Conservation (phyloP, 2,113 vertebrate species). For the Cyanoderma ruficeps region DNA sequence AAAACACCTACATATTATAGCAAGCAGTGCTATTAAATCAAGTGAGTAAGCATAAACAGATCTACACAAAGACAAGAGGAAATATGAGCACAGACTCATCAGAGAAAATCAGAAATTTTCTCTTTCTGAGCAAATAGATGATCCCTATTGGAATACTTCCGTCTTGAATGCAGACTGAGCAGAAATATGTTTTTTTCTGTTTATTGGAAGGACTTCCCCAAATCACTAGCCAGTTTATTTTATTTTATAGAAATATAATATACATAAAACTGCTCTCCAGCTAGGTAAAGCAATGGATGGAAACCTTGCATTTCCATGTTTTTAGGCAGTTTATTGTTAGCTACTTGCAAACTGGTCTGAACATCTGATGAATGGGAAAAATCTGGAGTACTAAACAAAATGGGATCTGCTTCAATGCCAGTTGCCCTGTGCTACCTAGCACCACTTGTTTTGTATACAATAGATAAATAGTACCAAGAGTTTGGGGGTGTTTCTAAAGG, state of each 20-base stretch:
- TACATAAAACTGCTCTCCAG: neutral
- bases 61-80: neutral
- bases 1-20: neutral
- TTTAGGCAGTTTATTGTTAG: neutral
- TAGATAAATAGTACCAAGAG: neutral
- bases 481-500: neutral
- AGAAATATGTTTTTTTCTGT: neutral
- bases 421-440: neutral
- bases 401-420: neutral
- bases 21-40: neutral
- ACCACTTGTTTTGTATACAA: neutral
- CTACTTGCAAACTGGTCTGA: neutral
- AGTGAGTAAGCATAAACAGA: neutral
- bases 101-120: neutral
- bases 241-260: neutral
- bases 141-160: neutral
- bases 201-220: neutral
- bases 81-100: neutral
- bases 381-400: neutral
- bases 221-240: neutral
- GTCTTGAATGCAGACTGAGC: neutral
- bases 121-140: neutral
- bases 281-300: neutral
- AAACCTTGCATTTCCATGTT: neutral
- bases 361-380: neutral